Conservation (phyloP, 2,113 vertebrate genomes). For the Rhabdomys dilectus region DNA sequence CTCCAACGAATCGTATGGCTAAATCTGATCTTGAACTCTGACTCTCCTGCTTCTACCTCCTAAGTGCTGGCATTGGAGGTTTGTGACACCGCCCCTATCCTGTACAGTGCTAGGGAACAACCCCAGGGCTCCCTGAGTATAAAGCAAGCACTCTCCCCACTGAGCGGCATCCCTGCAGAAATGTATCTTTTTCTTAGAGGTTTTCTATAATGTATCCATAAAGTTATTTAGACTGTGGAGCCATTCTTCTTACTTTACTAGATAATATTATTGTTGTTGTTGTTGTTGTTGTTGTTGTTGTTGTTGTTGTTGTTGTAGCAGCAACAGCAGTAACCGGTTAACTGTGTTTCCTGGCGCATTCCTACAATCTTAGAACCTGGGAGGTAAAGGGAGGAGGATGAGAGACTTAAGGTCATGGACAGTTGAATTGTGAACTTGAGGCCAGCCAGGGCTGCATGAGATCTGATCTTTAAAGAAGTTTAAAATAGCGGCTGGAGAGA, state of each 20-base stretch:
- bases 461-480: neutral
- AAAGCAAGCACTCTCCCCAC: too few relatives aligned
- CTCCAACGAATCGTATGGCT: neutral
- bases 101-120: neutral
- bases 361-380: neutral
- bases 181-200: neutral
- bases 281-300: neutral
- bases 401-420: neutral
- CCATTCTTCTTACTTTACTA: neutral
- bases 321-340: neutral
- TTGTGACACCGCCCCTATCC: neutral
- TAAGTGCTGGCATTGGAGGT: neutral
- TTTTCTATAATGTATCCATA: constrained; percentile 19
- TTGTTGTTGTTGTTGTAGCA: neutral
- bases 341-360: neutral
- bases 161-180: neutral
- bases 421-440: neutral
- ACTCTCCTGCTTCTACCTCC: neutral
- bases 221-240: neutral
- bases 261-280: neutral
- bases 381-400: neutral
- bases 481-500: neutral
- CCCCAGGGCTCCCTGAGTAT: neutral
- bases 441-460: neutral
- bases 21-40: neutral